These are phyloP conservation scores for Drosophila kohkoa DNA, from an alignment of 1,140 invertebrate genomes.

Conservation along the genomic window DNA sequence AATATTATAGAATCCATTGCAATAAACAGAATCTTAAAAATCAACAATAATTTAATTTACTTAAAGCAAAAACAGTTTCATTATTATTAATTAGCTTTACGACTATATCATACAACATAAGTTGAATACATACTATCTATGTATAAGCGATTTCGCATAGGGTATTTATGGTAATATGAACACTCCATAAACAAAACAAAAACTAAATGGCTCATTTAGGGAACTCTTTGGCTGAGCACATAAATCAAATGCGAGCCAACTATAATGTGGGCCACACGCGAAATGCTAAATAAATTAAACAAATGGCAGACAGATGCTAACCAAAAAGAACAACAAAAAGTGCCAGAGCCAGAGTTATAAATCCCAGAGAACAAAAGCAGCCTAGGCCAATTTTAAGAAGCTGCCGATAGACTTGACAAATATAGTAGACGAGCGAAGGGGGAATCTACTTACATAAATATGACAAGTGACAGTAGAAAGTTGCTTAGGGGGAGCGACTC, in stretches of 20 bases:
- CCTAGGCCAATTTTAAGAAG: conserved; percentile 81
- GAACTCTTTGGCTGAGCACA: conserved; percentile 23
- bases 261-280: conserved; percentile 62
- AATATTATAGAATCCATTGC: neutral
- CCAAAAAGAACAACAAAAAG: conserved; percentile 57
- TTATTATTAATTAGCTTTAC: too few relatives aligned
- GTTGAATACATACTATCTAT: neutral
- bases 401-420: conserved; percentile 67
- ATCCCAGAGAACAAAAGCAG: conserved; percentile 51
- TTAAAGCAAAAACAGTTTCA: neutral
- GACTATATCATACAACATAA: neutral
- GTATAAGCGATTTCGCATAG: neutral
- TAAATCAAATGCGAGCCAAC: conserved; percentile 35
- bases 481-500: conserved; percentile 58
- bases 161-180: neutral
- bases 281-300: conserved; percentile 71
- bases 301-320: conserved; percentile 69
- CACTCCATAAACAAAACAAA: conserved; percentile 19
- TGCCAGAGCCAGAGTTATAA: conserved; percentile 8
- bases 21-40: neutral
- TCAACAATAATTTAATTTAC: neutral
- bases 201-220: conserved; percentile 58
- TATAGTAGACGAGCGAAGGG: neutral
- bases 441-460: conserved; percentile 44
- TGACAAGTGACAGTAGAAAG: conserved; percentile 81